A percentile compares a stretch with the other conserved stretches of the same genome.
Conservation (phyloP, 2,797 vertebrate species). For the Danio albolineatus region DNA sequence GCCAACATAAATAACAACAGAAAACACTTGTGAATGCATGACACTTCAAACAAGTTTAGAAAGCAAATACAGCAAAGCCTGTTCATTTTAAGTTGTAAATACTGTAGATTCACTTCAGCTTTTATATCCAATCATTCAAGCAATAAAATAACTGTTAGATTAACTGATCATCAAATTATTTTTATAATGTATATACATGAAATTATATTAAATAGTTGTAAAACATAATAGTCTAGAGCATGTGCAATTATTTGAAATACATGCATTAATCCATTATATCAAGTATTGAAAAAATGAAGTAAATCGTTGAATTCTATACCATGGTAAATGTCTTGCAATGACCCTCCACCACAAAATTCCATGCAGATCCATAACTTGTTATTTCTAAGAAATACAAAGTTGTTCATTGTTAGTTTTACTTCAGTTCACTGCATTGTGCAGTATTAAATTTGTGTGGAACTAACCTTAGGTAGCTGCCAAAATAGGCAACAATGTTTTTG, state of each 20-base stretch:
- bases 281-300: background rate
- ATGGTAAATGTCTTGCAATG: slow-evolving; percentile 82
- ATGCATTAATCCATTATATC: background rate
- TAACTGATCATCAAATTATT: background rate
- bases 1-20: slow-evolving; percentile 12
- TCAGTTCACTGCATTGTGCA: background rate
- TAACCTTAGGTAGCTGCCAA: slow-evolving; percentile 83
- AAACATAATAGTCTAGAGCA: background rate
- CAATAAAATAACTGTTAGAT: background rate
- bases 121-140: background rate
- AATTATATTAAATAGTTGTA: too few relatives aligned
- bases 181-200: too few relatives aligned
- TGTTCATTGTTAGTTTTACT: slow-evolving; percentile 9
- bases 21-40: background rate
- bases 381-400: slow-evolving; percentile 64
- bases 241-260: background rate
- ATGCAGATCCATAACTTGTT: slow-evolving; percentile 84
- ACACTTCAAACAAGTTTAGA: background rate
- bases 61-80: background rate
- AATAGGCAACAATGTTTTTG: slow-evolving; percentile 82
- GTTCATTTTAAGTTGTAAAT: background rate
- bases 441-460: background rate
- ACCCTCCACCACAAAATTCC: slow-evolving; percentile 83
- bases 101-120: background rate
- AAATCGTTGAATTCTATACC: slow-evolving; percentile 64